These are phyloP conservation scores for Mallotus villosus DNA, from an alignment of 2,797 vertebrate genomes.

Conservation along the genomic window DNA sequence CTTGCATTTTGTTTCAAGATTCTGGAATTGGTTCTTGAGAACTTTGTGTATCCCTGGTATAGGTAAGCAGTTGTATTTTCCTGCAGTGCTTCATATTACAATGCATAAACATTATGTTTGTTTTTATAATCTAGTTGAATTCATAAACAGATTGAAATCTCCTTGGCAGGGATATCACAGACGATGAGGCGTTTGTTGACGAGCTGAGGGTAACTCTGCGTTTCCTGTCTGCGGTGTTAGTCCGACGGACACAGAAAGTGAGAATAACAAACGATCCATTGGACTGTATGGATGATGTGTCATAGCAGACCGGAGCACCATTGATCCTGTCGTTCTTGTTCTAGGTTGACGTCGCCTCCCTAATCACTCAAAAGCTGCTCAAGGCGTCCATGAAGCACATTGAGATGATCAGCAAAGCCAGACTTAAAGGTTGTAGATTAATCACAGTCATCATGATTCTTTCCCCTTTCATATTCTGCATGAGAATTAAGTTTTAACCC, in stretches of 20 bases:
- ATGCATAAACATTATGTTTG: background rate
- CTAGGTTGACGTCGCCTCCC: constrained; percentile 90
- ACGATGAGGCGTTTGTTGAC: constrained; percentile 94
- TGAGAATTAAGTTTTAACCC: too few relatives aligned
- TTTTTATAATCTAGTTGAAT: background rate
- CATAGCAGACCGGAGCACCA: too few relatives aligned
- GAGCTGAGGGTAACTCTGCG: constrained; percentile 88
- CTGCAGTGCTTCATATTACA: background rate
- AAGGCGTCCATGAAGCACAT: constrained; percentile 98
- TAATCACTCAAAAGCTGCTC: constrained; percentile 91
- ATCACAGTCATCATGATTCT: background rate
- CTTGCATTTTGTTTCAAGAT: constrained; percentile 72
- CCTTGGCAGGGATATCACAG: constrained; percentile 86
- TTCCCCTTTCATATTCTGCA: background rate
- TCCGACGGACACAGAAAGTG: constrained; percentile 93
- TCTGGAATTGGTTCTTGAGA: constrained; percentile 93
- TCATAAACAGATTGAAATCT: constrained; percentile 14
- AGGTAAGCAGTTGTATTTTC: constrained; percentile 75
- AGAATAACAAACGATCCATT: constrained; percentile 3
- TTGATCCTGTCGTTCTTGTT: constrained; percentile 15
- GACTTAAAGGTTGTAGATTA: constrained; percentile 85
- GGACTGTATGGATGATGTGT: background rate
- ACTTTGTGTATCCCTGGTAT: constrained; percentile 98
- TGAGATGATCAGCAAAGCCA: constrained; percentile 94
- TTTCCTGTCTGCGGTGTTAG: constrained; percentile 90